Conservation (phyloP, 2,797 vertebrate genomes). For the Hippocampus kuda region DNA sequence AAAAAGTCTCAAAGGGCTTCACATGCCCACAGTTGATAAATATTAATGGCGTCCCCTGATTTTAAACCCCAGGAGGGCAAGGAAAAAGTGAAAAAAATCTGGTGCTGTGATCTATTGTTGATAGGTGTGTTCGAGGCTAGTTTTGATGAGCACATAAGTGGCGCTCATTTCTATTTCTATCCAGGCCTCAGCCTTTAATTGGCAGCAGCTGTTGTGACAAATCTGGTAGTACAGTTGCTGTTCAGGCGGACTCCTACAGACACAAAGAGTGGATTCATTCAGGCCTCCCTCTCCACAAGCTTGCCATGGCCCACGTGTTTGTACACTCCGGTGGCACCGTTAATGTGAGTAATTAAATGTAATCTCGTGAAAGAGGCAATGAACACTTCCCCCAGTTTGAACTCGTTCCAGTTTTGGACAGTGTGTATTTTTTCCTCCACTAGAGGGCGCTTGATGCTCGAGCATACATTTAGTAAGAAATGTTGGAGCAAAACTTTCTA, state of each 20-base stretch:
- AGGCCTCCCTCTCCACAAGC: background rate
- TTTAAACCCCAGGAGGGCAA: too few species aligned
- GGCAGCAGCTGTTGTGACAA: constrained; percentile 50
- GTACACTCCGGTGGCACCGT: background rate
- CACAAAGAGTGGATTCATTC: background rate
- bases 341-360: background rate
- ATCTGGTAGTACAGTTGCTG: constrained; percentile 1
- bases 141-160: background rate
- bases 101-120: background rate
- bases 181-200: constrained; percentile 49
- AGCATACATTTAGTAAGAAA: background rate
- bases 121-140: background rate
- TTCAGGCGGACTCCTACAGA: background rate
- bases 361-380: background rate
- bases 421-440: background rate
- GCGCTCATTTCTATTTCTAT: constrained; percentile 31
- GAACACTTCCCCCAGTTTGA: background rate
- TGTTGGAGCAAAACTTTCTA: background rate
- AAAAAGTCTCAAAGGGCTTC: too few species aligned
- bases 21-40: too few species aligned
- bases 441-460: background rate
- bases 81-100: too few species aligned
- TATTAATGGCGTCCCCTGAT: too few species aligned
- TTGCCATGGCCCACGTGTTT: background rate
- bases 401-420: background rate